Percentiles rank a stretch among this genome's conserved stretches.
phyloP scores from a whole-genome alignment of 2,797 vertebrate genomes.

The Rhinatrema bivittatum region DNA sequence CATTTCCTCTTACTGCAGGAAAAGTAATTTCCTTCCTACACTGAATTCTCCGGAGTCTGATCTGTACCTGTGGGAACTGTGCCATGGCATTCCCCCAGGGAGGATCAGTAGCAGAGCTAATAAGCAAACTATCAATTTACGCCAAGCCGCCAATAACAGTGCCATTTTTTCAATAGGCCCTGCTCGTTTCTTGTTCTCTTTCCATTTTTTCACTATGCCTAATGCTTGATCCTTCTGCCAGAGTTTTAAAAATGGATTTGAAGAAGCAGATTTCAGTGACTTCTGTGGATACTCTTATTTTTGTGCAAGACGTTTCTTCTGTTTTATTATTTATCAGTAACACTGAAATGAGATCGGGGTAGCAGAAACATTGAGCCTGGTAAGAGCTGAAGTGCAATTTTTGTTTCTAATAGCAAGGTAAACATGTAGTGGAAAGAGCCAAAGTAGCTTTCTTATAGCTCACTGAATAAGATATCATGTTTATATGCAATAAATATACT shows the following conservation, averaged over 20 bases:
- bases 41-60: constrained; percentile 35
- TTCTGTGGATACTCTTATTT: constrained; percentile 14
- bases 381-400: constrained; percentile 2
- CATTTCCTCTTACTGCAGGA: neutral
- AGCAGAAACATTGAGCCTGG: neutral
- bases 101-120: constrained; percentile 49
- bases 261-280: constrained; percentile 13
- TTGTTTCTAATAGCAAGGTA: constrained; percentile 11
- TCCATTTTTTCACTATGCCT: neutral
- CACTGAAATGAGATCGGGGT: constrained; percentile 4
- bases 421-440: no score
- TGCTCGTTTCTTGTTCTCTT: neutral
- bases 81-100: constrained; percentile 38
- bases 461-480: no score
- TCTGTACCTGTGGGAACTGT: constrained; percentile 34
- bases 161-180: constrained; percentile 38
- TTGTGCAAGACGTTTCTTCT: constrained; percentile 16
- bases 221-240: constrained; percentile 11
- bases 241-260: constrained; percentile 8
- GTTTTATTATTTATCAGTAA: constrained; percentile 15
- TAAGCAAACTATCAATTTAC: constrained; percentile 50
- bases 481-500: no score
- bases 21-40: constrained; percentile 1
- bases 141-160: constrained; percentile 36
- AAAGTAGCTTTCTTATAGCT: no score